Base-by-base conservation (phyloP, 2,888 invertebrate genomes). In the Rhopalosiphum nymphaeae region DNA sequence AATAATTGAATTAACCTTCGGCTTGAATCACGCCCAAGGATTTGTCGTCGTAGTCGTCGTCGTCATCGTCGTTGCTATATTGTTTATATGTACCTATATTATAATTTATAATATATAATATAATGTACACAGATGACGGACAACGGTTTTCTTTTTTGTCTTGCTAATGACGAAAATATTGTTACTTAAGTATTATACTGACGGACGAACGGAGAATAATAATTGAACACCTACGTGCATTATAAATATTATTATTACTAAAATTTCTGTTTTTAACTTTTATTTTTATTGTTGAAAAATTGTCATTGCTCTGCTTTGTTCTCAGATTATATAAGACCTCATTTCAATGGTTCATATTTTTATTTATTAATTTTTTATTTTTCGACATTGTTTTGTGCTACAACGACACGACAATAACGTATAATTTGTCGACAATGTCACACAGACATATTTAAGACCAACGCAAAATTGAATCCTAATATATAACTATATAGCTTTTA, bases 1-100 rank as follows among this genome's bases (percentile, higher is more conserved):
- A 90, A 86, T 92, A 92, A 92, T 92, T 86, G 91, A 92, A 92
- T 92, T 88, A 92, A 92, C 92, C 92, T 92, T 92, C 92, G 49
- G 57, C 1, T 16, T 87, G 25, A 91, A 49, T 88, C 88, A 53
- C 16, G 7, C 29, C 57, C 92, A 92, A 92, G 92, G 92, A 92
- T 92, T 88, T 88, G 61, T 67, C 44, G 46, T 36, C 36, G 78
- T 78, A 21, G 57, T 61, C 44, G 46, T 36, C 36, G 67, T 78
- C n/a, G 67, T 53, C 49, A 16, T 53, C 36, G 78, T 78, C 78
- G 78, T 53, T 53, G 5, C 78, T 78, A 78, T 78, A 21, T 78
- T 36, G 36, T 78, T 36, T 36, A 36, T 21, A 78, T 9, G 78
- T 78, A 46, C 44, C 44, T 46, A 36, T 78, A 78, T 36, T 78